Evolutionary conservation across 2,888 invertebrate species (phyloP).

Genomic region (Idaea biselata): DNA sequence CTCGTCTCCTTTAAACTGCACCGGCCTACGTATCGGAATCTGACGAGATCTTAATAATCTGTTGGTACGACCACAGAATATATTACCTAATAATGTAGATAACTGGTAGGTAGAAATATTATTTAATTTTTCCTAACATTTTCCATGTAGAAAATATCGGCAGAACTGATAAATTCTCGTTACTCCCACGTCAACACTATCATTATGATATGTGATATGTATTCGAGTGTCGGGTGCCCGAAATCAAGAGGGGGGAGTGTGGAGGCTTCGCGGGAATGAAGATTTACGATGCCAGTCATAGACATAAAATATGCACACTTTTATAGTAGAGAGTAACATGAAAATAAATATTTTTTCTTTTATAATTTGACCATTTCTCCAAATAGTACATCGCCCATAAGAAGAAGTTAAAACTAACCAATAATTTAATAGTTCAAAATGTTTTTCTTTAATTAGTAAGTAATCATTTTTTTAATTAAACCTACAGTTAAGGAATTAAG

Average conservation of each 20-base stretch:
- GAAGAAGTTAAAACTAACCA: too few species aligned
- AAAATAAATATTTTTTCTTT: too few species aligned
- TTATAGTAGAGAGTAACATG: neutral
- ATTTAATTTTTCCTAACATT: neutral
- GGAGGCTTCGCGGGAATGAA: slow-evolving; percentile 60
- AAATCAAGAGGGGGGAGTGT: slow-evolving; percentile 48
- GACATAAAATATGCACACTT: neutral
- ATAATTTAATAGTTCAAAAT: too few species aligned
- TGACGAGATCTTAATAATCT: too few species aligned
- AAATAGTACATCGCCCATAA: too few species aligned
- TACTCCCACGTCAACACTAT: slow-evolving; percentile 37
- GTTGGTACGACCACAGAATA: too few species aligned
- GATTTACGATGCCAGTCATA: slow-evolving; percentile 64
- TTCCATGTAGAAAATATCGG: neutral
- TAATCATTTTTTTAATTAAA: too few species aligned
- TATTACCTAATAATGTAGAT: neutral
- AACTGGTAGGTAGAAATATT: neutral
- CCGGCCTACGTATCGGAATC: too few species aligned
- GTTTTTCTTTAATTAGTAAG: too few species aligned
- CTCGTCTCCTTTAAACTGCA: too few species aligned
- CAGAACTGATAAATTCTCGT: neutral
- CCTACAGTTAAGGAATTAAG: too few species aligned
- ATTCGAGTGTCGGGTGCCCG: slow-evolving; percentile 57
- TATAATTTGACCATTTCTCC: too few species aligned
- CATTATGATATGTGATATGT: slow-evolving; percentile 62